A percentile compares a stretch with the other conserved stretches of the same genome.
Evolutionary conservation across 2,113 vertebrate species (phyloP).

Genomic region (Mastomys natalensis): DNA sequence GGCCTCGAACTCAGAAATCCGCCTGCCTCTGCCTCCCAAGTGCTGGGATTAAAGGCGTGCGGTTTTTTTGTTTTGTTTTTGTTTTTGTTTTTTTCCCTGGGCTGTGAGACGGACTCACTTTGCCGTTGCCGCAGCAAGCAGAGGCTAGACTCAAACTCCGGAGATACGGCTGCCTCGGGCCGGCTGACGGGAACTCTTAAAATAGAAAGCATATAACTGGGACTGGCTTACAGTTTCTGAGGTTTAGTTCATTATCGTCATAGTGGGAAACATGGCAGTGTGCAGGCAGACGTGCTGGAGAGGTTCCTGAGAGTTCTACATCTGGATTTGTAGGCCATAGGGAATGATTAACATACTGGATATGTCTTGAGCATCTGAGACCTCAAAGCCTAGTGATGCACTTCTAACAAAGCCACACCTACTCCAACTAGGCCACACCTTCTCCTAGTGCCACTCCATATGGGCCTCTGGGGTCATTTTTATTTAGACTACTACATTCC

Average conservation of each 20-base stretch:
- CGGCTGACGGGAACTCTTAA: not conserved
- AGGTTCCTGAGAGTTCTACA: not conserved
- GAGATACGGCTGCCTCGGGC: too few species aligned
- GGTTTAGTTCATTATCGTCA: not conserved
- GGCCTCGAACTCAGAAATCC: too few species aligned
- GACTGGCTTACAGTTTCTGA: not conserved
- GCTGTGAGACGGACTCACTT: too few species aligned
- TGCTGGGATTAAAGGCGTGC: too few species aligned
- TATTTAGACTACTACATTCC: not conserved
- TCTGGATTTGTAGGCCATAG: not conserved
- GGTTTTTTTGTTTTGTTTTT: too few species aligned
- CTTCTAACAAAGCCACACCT: not conserved
- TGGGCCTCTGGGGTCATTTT: not conserved
- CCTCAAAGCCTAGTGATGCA: not conserved
- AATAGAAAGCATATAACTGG: not conserved
- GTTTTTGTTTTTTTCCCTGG: too few species aligned
- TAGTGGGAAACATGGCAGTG: not conserved
- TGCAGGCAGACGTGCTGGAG: not conserved
- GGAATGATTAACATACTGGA: not conserved
- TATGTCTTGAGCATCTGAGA: not conserved
- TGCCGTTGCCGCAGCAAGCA: too few species aligned
- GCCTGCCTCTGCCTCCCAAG: too few species aligned
- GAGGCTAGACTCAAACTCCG: too few species aligned
- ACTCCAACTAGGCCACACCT: not conserved
- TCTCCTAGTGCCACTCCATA: not conserved